A percentile compares a stretch with the other conserved stretches of the same genome.
phyloP scores from a whole-genome alignment of 1,140 invertebrate species.

The Aphidius ervi region DNA sequence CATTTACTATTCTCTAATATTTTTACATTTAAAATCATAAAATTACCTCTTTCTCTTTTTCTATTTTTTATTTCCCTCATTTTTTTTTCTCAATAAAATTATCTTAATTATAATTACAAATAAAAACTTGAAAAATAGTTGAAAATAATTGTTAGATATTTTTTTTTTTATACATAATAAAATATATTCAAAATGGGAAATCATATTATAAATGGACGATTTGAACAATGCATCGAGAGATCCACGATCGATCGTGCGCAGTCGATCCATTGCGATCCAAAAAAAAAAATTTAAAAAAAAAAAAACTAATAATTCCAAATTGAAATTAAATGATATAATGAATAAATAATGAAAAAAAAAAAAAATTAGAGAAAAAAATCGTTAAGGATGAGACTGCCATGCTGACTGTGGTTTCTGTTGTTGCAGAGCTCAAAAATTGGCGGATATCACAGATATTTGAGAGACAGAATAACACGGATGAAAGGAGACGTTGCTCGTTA shows the following conservation, averaged over 20 bases:
- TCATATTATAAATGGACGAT: constrained; percentile 3
- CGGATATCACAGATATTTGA: constrained; percentile 66
- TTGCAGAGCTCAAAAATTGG: constrained; percentile 64
- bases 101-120: background rate
- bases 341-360: constrained; percentile 7
- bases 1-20: too few species aligned
- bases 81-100: too few species aligned
- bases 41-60: background rate
- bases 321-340: constrained; percentile 1
- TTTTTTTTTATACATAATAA: constrained; percentile 8
- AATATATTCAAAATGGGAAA: background rate
- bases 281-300: background rate
- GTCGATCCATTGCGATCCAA: constrained; percentile 5
- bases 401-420: constrained; percentile 55
- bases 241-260: constrained; percentile 24
- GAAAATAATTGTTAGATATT: background rate
- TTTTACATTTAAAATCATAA: background rate
- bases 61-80: background rate
- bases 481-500: constrained; percentile 61
- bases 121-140: constrained; percentile 10
- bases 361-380: constrained; percentile 26
- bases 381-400: constrained; percentile 33
- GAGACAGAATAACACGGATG: constrained; percentile 60
- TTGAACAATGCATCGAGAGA: constrained; percentile 24
- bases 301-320: background rate